Percentiles rank a stretch among this genome's conserved stretches.
Evolutionary conservation across 2,888 invertebrate genomes (phyloP).

Genomic region (Melanophora roralis): DNA sequence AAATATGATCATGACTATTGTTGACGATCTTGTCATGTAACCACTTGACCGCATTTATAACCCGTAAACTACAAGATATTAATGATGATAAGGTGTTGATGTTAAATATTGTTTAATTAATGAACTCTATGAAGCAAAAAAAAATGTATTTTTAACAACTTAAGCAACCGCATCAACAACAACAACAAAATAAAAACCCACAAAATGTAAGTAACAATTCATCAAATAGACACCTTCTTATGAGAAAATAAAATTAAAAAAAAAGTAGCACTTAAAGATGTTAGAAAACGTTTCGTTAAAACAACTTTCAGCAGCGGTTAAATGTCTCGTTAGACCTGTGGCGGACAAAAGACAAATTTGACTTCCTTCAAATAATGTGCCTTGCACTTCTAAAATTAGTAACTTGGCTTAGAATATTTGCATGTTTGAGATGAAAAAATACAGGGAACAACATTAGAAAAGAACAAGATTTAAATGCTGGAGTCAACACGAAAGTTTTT

Average conservation of each 20-base stretch:
- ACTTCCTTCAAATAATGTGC: constrained; percentile 70
- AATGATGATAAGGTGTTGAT: constrained; percentile 76
- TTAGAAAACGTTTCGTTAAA: constrained; percentile 29
- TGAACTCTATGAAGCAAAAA: constrained; percentile 69
- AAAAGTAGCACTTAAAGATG: constrained; percentile 27
- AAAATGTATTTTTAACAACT: constrained; percentile 41
- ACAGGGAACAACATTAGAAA: background rate
- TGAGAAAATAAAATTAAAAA: background rate
- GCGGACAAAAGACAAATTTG: constrained; percentile 64
- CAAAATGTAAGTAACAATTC: constrained; percentile 63
- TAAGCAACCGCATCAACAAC: background rate
- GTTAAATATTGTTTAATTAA: constrained; percentile 76
- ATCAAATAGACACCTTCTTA: constrained; percentile 62
- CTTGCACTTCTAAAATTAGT: constrained; percentile 52
- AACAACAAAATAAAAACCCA: constrained; percentile 50
- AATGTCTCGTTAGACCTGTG: constrained; percentile 62
- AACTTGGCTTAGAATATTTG: constrained; percentile 49
- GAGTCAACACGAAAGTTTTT: too few relatives aligned
- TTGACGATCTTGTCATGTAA: background rate
- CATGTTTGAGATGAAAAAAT: constrained; percentile 31
- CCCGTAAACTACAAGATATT: constrained; percentile 62
- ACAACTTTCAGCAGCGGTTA: constrained; percentile 55
- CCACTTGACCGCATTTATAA: background rate
- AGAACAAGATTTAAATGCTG: background rate
- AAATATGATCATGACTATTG: background rate